phyloP scores from a whole-genome alignment of 2,888 invertebrate genomes.

The Drosophila kuntzei region DNA sequence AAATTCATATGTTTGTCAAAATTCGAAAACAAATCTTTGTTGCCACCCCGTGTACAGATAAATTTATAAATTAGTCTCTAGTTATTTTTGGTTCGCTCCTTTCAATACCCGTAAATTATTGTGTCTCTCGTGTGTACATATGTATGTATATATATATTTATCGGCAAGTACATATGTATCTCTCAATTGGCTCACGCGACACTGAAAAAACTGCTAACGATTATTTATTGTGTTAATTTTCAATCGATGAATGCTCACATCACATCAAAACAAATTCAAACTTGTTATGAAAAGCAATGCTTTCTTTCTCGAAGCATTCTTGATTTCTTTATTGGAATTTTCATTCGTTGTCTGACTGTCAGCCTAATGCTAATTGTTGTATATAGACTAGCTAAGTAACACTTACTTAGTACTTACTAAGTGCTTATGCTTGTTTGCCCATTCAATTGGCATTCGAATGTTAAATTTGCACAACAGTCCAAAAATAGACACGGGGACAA shows the following conservation, averaged over 20 bases:
- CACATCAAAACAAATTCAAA: slow-evolving; percentile 1
- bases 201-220: slow-evolving; percentile 14
- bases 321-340: slow-evolving; percentile 17
- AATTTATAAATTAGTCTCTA: slow-evolving; percentile 35
- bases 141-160: background rate
- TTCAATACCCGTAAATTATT: slow-evolving; percentile 20
- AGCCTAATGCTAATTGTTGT: slow-evolving; percentile 21
- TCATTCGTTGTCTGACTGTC: slow-evolving; percentile 1
- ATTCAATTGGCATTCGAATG: slow-evolving; percentile 37
- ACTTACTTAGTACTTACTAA: slow-evolving; percentile 32
- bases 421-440: slow-evolving; percentile 22
- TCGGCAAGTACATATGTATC: slow-evolving; percentile 27
- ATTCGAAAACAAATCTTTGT: slow-evolving; percentile 34
- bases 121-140: slow-evolving; percentile 7
- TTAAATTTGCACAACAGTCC: slow-evolving; percentile 10
- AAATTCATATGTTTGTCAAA: slow-evolving; percentile 48
- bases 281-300: slow-evolving; percentile 45
- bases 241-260: slow-evolving; percentile 13
- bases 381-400: slow-evolving; percentile 26
- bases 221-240: slow-evolving; percentile 21
- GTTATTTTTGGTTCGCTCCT: slow-evolving; percentile 29
- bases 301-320: background rate
- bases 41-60: slow-evolving; percentile 22
- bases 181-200: slow-evolving; percentile 14
- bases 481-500: slow-evolving; percentile 31